phyloP scores from a whole-genome alignment of 53 echinoderm and acorn worm species.

The Arbacia lixula region DNA sequence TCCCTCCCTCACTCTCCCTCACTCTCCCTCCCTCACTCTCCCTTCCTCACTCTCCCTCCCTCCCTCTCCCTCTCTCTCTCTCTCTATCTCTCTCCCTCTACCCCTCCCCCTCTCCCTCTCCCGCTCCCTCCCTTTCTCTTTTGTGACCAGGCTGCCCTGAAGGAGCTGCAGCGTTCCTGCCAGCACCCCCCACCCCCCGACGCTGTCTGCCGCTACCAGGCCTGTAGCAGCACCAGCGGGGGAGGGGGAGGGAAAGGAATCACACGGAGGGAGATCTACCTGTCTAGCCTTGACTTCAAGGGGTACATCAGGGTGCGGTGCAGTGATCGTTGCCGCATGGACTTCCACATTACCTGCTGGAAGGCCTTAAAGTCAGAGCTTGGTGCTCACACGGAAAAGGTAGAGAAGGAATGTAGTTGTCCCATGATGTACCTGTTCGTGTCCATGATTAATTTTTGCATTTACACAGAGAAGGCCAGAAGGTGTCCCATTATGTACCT shows the following conservation, averaged over 20 bases:
- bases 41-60: not conserved
- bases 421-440: too few species aligned
- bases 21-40: not conserved
- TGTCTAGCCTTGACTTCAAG: conserved; percentile 86
- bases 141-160: conserved; percentile 54
- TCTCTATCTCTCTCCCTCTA: not conserved
- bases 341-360: conserved; percentile 86
- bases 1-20: not conserved
- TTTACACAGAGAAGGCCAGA: too few species aligned
- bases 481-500: too few species aligned
- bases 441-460: too few species aligned
- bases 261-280: conserved; percentile 82
- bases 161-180: conserved; percentile 60
- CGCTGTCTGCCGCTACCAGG: conserved; percentile 67
- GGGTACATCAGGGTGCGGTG: conserved; percentile 78
- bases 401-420: too few species aligned
- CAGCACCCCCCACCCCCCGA: conserved; percentile 73
- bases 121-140: not conserved
- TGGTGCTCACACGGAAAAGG: too few species aligned
- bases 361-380: conserved; percentile 69
- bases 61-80: not conserved
- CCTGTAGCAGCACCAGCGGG: conserved; percentile 62
- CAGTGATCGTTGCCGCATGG: conserved; percentile 76
- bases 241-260: too few species aligned
- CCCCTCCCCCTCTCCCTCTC: not conserved